Conservation (phyloP, 2,888 invertebrate species). For the Euzophera pinguis region DNA sequence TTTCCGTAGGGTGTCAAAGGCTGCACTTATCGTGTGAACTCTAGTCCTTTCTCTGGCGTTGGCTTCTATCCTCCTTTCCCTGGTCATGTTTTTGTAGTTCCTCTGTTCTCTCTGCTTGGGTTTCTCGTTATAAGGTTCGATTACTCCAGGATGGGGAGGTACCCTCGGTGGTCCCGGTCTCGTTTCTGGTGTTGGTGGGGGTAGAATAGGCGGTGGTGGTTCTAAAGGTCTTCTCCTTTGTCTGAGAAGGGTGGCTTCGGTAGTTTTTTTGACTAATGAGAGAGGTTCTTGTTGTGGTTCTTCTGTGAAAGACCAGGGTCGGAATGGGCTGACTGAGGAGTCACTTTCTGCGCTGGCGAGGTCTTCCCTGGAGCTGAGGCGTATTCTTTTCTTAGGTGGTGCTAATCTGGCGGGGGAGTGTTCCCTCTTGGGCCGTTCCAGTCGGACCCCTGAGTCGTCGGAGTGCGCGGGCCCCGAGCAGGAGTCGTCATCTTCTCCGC, state of each 20-base stretch:
- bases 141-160: conserved; percentile 76
- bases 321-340: conserved; percentile 74
- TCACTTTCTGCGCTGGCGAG: conserved; percentile 63
- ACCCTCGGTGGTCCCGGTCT: conserved; percentile 68
- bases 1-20: conserved; percentile 92
- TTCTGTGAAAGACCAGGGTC: conserved; percentile 83
- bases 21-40: conserved; percentile 97
- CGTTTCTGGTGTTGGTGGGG: conserved; percentile 39
- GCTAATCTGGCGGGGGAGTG: conserved; percentile 54
- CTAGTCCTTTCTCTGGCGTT: conserved; percentile 95
- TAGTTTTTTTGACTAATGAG: conserved; percentile 78
- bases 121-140: conserved; percentile 48
- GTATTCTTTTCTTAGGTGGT: conserved; percentile 87
- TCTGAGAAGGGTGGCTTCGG: conserved; percentile 50
- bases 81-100: conserved; percentile 97
- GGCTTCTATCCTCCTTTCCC: conserved; percentile 95
- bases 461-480: conserved; percentile 75
- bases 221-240: conserved; percentile 58
- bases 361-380: conserved; percentile 67
- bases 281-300: conserved; percentile 83
- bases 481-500: conserved; percentile 84
- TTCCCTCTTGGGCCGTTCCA: conserved; percentile 80
- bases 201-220: conserved; percentile 46
- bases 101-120: conserved; percentile 82
- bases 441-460: conserved; percentile 73